Evolutionary conservation across 2,888 invertebrate genomes (phyloP), one percentile per base, ranked within the genome.

Genomic region (Hyppa rectilinea): DNA sequence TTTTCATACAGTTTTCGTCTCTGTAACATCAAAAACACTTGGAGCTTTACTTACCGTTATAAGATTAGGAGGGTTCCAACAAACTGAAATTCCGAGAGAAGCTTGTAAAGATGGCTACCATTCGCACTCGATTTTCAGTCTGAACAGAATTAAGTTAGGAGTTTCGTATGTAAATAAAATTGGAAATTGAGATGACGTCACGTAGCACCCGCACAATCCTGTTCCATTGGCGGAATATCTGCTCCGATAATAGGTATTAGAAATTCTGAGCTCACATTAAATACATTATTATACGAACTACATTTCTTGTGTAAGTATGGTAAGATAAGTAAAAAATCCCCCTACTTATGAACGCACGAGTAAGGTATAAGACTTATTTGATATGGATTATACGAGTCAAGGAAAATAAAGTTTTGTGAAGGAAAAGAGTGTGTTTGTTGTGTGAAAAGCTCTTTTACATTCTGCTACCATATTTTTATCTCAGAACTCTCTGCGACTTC

Each of bases 381-480:
- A 86, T 86, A 88, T 80, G 87, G 85, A 88, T 87, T 88, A 89
- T 85, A 85, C 81, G 85, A 89, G 87, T 86, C 83, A 85, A 87
- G 81, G 86, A 87, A 89, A 91, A 90, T 88, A 77, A 88, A 87
- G 82, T 85, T 86, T 82, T 76, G 75, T 53, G 62, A 80, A 72
- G 71, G 76, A 85, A 67, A 26, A 26, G 49, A 72, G 64, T 83
- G 84, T 83, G 50, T 88, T 89, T 87, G 83, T 89, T 87, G n/a
- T n/a, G n/a, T 84, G 85, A n/a, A n/a, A n/a, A 86, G 86, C 83
- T 86, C 80, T 83, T 88, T 85, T 85, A 82, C 83, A 87, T 81
- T 74, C 78, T 86, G 81, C 79, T 80, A 71, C 75, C 61, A 82
- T 78, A 84, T 80, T 87, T 85, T 83, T 82, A 85, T 85, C 76